A percentile compares a stretch with the other conserved stretches of the same genome.
Evolutionary conservation across 2,113 vertebrate species (phyloP).

Genomic region (Recurvirostra avosetta): DNA sequence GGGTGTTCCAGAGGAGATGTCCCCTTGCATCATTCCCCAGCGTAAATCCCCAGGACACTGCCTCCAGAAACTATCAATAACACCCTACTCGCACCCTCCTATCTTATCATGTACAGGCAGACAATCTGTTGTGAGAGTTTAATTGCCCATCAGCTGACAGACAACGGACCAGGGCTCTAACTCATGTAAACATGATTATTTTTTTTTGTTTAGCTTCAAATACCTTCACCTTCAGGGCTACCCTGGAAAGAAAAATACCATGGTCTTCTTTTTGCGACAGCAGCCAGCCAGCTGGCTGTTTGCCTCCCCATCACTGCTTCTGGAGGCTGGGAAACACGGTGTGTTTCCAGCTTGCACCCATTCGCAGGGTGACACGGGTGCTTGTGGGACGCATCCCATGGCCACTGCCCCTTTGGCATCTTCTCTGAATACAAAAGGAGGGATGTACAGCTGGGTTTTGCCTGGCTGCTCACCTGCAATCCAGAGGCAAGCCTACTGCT

Average conservation of each 20-base stretch:
- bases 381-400: not conserved
- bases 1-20: not conserved
- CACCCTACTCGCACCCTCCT: not conserved
- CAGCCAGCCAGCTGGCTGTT: not conserved
- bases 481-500: not conserved
- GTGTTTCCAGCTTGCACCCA: not conserved
- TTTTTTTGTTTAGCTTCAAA: not conserved
- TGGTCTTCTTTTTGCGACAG: not conserved
- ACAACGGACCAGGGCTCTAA: not conserved
- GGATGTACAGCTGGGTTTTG: not conserved
- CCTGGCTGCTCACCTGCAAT: not conserved
- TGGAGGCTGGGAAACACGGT: not conserved
- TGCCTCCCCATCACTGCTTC: rapidly evolving
- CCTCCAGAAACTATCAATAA: not conserved
- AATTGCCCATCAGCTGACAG: not conserved
- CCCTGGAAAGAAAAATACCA: not conserved
- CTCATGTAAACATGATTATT: not conserved
- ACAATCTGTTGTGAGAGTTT: not conserved
- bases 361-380: not conserved
- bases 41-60: not conserved
- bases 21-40: not conserved
- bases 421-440: not conserved
- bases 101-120: not conserved
- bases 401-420: no score
- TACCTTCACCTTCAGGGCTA: not conserved